A percentile compares a stretch with the other conserved stretches of the same genome.
These are phyloP conservation scores for Anagrus nilaparvatae DNA, from an alignment of 1,140 invertebrate genomes.

Conservation along the genomic window DNA sequence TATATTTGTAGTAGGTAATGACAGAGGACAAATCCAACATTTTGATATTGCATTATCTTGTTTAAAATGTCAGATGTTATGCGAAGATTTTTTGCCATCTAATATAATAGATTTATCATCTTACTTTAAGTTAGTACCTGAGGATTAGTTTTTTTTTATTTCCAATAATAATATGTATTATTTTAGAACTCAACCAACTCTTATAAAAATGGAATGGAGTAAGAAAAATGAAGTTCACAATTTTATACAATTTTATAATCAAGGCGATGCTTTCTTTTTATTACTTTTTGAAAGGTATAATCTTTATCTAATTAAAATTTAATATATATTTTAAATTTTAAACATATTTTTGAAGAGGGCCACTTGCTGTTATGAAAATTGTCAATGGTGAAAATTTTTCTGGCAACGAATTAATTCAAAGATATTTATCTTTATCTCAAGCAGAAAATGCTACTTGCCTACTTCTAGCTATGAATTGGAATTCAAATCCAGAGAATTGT, in stretches of 20 bases:
- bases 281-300: constrained; percentile 53
- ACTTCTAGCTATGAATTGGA: constrained; percentile 60
- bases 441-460: constrained; percentile 60
- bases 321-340: constrained; percentile 6
- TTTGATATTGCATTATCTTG: constrained; percentile 62
- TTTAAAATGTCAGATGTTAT: constrained; percentile 56
- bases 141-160: background rate
- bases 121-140: constrained; percentile 50
- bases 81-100: constrained; percentile 54
- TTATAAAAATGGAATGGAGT: constrained; percentile 47
- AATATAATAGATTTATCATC: constrained; percentile 56
- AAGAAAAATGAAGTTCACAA: constrained; percentile 42
- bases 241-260: constrained; percentile 38
- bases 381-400: constrained; percentile 39
- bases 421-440: constrained; percentile 54
- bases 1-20: constrained; percentile 58
- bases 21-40: constrained; percentile 65
- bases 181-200: constrained; percentile 43
- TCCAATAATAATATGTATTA: constrained; percentile 12
- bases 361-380: constrained; percentile 38
- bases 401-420: constrained; percentile 50
- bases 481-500: constrained; percentile 54
- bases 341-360: constrained; percentile 33
- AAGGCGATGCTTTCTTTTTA: constrained; percentile 43
- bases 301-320: background rate